phyloP scores from a whole-genome alignment of 2,888 invertebrate genomes.

The Drosophila anceps region DNA sequence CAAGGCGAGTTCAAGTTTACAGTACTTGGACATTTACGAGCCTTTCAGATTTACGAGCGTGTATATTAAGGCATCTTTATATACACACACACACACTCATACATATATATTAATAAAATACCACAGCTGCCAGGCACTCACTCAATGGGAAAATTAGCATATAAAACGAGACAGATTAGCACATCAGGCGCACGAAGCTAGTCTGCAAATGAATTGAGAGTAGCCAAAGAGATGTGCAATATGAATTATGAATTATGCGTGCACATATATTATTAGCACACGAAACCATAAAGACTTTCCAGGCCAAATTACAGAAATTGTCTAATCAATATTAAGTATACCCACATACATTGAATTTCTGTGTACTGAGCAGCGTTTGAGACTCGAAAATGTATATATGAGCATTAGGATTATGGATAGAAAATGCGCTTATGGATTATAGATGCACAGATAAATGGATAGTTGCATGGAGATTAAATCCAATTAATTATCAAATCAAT shows the following conservation, averaged over 20 bases:
- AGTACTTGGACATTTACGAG: conserved; percentile 48
- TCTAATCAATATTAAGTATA: conserved; percentile 1
- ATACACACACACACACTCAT: background rate
- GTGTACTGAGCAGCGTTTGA: background rate
- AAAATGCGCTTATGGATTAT: background rate
- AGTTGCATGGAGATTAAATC: background rate
- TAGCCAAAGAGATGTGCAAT: background rate
- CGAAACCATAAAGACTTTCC: background rate
- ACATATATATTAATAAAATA: conserved; percentile 3
- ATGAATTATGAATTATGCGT: conserved; percentile 7
- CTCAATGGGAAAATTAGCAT: conserved; percentile 71
- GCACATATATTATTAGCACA: background rate
- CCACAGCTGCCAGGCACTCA: conserved; percentile 34
- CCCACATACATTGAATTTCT: background rate
- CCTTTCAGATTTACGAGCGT: conserved; percentile 48
- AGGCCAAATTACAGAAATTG: background rate
- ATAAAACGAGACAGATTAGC: conserved; percentile 59
- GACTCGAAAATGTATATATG: background rate
- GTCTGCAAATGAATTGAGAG: conserved; percentile 34
- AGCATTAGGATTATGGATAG: background rate
- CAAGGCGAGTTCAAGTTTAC: conserved; percentile 31
- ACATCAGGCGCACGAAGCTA: conserved; percentile 33
- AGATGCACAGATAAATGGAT: background rate
- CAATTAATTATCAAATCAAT: background rate
- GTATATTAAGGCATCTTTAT: conserved; percentile 18